Evolutionary conservation across 2,113 vertebrate genomes (phyloP), one percentile per base, ranked within the genome.

Genomic region (Argyrosomus japonicus): DNA sequence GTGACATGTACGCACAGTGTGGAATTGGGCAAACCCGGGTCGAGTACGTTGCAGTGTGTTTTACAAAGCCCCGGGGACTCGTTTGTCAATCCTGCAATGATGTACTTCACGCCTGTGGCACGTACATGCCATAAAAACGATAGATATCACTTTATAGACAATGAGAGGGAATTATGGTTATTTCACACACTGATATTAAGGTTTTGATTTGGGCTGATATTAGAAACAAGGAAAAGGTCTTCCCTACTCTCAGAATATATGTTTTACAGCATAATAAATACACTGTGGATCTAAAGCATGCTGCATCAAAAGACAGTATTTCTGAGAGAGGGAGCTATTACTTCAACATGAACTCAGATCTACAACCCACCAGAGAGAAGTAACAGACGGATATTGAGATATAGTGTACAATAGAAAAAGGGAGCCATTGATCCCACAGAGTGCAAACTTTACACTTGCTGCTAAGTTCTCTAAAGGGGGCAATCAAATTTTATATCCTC

Each of bases 401-500:
- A 90, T 88, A 93, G 88, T 90, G 82, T 78, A 91, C 91, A 92
- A 88, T 89, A 86, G 91, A 92, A 93, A 93, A 93, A 92, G 82
- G 80, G 81, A 90, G 84, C 88, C 92, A 90, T 91, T 92, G 92
- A 95, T 94, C 85, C 89, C 77, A 53, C 67, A 50, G 86, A 89
- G 88, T 88, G 88, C 87, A 93, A 95, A 93, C 93, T 94, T 94
- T 92, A 93, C 86, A 90, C 90, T 91, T 85, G 85, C 93, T 88
- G 89, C 89, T 93, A 93, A 94, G 90, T 93, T 93, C 89, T 94
- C 94, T 88, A 82, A 93, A 86, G 94, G 94, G 92, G 88, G 85
- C 89, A 87, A 94, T 94, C 89, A 93, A 92, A 88, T 94, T 94
- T 95, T 95, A 95, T 93, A 93, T 40, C 85, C 92, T 95, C 90